A percentile compares a stretch with the other conserved stretches of the same genome.
Conservation (phyloP, 2,113 vertebrate genomes). For the Chascanopsetta lugubris region DNA sequence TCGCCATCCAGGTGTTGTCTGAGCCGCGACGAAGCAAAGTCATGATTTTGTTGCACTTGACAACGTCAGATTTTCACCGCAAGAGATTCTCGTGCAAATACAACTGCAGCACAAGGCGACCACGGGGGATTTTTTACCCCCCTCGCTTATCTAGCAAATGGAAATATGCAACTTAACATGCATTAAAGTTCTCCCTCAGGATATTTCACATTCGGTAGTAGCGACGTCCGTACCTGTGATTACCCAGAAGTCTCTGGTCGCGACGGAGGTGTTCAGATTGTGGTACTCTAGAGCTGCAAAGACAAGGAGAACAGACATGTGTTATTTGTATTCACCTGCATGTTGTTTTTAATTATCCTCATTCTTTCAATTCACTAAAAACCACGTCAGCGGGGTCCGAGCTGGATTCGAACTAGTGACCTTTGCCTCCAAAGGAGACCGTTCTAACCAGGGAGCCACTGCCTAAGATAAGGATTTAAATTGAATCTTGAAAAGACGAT, state of each 20-base stretch:
- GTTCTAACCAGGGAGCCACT: too few relatives aligned
- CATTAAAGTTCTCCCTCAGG: not conserved
- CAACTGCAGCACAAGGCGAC: not conserved
- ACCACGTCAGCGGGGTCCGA: too few relatives aligned
- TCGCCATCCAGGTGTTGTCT: not conserved
- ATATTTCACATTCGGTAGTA: not conserved
- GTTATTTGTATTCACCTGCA: not conserved
- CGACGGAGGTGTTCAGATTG: conserved; percentile 92
- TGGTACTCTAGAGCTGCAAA: conserved; percentile 94
- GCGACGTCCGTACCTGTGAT: conserved; percentile 87
- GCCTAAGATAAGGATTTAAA: too few relatives aligned
- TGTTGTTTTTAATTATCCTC: not conserved
- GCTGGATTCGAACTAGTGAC: too few relatives aligned
- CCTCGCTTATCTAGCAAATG: too few relatives aligned
- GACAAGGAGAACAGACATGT: conserved; percentile 16
- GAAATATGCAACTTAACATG: not conserved
- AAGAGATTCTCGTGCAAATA: not conserved
- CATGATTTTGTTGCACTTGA: not conserved
- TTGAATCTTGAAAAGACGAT: too few relatives aligned
- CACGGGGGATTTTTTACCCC: not conserved
- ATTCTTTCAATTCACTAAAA: not conserved
- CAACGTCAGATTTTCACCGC: not conserved
- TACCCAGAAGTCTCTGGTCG: conserved; percentile 96
- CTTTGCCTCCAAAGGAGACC: too few relatives aligned
- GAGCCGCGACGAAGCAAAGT: not conserved